Evolutionary conservation across 1,140 invertebrate species (phyloP).

Genomic region (Paraescarpia echinospica): DNA sequence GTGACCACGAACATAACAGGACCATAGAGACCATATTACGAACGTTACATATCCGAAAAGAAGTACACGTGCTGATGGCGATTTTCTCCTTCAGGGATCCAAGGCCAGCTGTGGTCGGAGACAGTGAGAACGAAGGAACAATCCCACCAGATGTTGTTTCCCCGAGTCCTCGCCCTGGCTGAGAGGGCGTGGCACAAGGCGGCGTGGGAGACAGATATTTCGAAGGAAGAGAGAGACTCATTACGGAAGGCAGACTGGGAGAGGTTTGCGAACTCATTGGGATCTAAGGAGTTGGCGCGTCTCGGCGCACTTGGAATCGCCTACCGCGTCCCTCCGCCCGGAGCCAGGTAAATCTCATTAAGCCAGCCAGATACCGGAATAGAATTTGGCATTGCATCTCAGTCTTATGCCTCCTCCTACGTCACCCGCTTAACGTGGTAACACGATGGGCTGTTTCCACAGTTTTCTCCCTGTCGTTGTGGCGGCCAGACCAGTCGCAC

Average conservation of each 20-base stretch:
- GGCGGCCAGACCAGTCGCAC: too few relatives aligned
- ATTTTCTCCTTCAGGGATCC: conserved; percentile 42
- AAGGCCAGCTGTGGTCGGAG: conserved; percentile 46
- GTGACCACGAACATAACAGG: too few relatives aligned
- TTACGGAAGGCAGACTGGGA: conserved; percentile 41
- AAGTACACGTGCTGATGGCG: neutral
- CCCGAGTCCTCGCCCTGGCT: conserved; percentile 46
- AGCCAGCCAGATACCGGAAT: conserved; percentile 27
- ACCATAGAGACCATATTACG: neutral
- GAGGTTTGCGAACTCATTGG: conserved; percentile 43
- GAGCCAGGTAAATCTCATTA: conserved; percentile 41
- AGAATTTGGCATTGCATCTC: conserved; percentile 17
- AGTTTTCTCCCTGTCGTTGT: too few relatives aligned
- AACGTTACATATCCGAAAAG: neutral
- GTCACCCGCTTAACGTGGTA: neutral
- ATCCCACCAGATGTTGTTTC: conserved; percentile 46
- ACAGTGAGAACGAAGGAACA: conserved; percentile 39
- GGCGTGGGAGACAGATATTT: conserved; percentile 39
- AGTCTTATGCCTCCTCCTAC: neutral
- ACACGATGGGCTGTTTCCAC: too few relatives aligned
- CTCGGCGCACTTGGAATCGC: conserved; percentile 40
- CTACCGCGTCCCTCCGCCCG: conserved; percentile 50
- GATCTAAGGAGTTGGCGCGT: conserved; percentile 37
- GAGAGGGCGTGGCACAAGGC: conserved; percentile 52
- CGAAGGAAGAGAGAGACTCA: conserved; percentile 17